Evolutionary conservation across 2,113 vertebrate genomes (phyloP).

Genomic region (Carassius carassius): DNA sequence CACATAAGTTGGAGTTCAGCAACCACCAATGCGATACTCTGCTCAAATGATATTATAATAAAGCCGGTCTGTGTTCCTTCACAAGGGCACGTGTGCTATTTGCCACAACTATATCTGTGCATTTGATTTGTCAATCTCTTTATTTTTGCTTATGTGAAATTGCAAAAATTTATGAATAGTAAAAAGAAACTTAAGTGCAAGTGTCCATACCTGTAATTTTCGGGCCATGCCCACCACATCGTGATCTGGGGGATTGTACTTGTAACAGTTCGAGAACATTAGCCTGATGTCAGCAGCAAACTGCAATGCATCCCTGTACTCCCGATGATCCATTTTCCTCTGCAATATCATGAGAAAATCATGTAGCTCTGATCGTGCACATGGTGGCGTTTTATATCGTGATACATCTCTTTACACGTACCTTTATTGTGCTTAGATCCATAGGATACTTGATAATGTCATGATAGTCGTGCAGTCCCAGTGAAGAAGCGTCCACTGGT

Average conservation of each 20-base stretch:
- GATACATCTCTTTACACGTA: constrained; percentile 51
- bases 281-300: constrained; percentile 89
- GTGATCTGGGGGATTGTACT: constrained; percentile 93
- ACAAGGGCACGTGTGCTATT: no score
- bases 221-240: constrained; percentile 93
- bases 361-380: neutral
- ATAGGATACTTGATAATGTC: constrained; percentile 96
- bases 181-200: neutral
- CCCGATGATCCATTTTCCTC: constrained; percentile 92
- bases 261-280: constrained; percentile 98
- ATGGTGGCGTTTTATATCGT: neutral
- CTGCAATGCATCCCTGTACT: constrained; percentile 86
- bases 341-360: constrained; percentile 54
- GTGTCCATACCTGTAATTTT: constrained; percentile 83
- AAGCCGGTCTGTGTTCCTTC: no score
- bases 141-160: no score
- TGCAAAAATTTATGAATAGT: no score
- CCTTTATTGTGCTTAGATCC: constrained; percentile 96
- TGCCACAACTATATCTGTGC: no score
- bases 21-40: no score
- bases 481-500: constrained; percentile 85
- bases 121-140: no score
- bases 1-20: no score
- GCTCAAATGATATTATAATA: no score
- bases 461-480: constrained; percentile 93